Conservation (phyloP, 2,888 invertebrate species). For the Protodeltote pygarga region DNA sequence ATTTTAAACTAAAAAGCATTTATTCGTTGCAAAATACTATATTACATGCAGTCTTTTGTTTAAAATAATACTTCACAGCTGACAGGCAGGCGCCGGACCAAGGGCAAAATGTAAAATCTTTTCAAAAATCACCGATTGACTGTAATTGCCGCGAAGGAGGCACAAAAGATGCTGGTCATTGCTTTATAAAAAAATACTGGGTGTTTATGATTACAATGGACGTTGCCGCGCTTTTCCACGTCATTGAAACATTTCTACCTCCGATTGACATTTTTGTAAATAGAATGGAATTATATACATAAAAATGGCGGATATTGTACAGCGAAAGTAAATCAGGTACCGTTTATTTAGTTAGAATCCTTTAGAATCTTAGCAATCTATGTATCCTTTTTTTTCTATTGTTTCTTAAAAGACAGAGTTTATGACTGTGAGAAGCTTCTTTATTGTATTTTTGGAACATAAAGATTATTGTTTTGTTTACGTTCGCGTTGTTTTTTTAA, state of each 20-base stretch:
- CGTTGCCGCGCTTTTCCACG: too few relatives aligned
- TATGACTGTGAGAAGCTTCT: not conserved
- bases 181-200: conserved; percentile 10
- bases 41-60: not conserved
- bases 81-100: conserved; percentile 1
- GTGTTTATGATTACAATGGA: too few relatives aligned
- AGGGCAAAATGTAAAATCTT: conserved; percentile 3
- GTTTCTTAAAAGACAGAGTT: not conserved
- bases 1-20: too few relatives aligned
- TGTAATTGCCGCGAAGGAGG: conserved; percentile 2
- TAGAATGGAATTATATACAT: not conserved
- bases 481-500: too few relatives aligned
- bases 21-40: too few relatives aligned
- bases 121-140: conserved; percentile 11
- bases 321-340: conserved; percentile 32
- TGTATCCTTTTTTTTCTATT: conserved; percentile 14
- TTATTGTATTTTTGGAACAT: conserved; percentile 13
- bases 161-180: conserved; percentile 1
- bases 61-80: conserved; percentile 1
- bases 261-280: not conserved
- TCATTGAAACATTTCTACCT: not conserved
- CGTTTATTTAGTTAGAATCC: conserved; percentile 19
- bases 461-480: not conserved
- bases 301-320: too few relatives aligned
- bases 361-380: conserved; percentile 20